Base-by-base conservation (phyloP, 92 coral and sea anemone genomes). In the Epizoanthus fatuus region DNA sequence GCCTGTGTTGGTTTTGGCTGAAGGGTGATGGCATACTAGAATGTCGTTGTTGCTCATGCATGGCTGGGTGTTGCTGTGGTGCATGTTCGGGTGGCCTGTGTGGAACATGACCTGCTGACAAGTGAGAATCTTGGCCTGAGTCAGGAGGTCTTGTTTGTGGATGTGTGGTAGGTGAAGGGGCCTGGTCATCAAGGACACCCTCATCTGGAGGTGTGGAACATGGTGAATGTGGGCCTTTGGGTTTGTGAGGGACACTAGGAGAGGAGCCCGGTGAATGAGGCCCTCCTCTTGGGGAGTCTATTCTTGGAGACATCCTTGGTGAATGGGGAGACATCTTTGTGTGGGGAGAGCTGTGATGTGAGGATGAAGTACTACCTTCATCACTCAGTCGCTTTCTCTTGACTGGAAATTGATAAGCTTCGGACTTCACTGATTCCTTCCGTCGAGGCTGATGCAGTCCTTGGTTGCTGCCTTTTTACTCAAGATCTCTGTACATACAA, bases 341-440 rank as follows among this genome's bases (percentile, higher is more conserved):
- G 70, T 59, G 82, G 13, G 82, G 58, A 0, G 82, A 77, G 29
- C 82, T 77, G 29, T 77, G 82, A 42, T 60, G 57, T 49, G 53
- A 49, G 22, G 57, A 44, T 12, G 82, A 59, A 42, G 17, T 2
- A 7, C 59, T 60, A 12, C 82, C 44, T 9, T 77, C 82, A 60
- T 77, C 82, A 77, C 69, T 77, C 9, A 59, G 35, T 2, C 82
- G 56, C 55, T 60, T 77, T 62, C 82, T 77, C 29, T 77, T 77
- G 58, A 22, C 56, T 8, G 65, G 52, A 13, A 59, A 22, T 44
- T 59, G 82, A 40, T 19, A 37, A 1, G 58, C 65, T 40, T 77
- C 82, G 14, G 53, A 25, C 49, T 56, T 75, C n/a, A 37, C 81
- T 39, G 53, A 13, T 75, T 77, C 82, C 29, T 44, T 77, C 82